phyloP scores from a whole-genome alignment of 37 sponge, comb jelly and placozoan genomes.

The Beroe ovata region DNA sequence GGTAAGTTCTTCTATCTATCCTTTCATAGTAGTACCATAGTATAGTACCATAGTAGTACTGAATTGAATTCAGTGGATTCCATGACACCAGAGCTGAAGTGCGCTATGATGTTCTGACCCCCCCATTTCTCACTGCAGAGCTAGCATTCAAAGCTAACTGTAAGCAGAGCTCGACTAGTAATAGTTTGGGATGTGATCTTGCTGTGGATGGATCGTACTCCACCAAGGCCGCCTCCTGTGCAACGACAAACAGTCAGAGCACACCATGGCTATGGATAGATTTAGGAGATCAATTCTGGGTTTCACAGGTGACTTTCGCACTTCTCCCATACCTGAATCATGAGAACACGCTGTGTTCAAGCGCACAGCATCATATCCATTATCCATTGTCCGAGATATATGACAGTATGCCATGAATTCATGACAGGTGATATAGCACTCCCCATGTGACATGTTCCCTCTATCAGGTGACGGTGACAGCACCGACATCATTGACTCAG shows the following conservation, averaged over 20 bases:
- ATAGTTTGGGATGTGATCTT: neutral
- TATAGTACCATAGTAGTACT: too few relatives aligned
- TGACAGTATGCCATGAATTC: too few relatives aligned
- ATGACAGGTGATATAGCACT: too few relatives aligned
- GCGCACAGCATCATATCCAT: neutral
- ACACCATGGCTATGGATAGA: slow-evolving; percentile 45
- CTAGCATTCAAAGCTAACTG: slow-evolving; percentile 21
- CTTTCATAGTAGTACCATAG: too few relatives aligned
- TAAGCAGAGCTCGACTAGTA: neutral
- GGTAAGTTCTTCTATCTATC: neutral
- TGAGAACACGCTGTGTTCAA: neutral
- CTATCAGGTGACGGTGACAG: slow-evolving; percentile 20
- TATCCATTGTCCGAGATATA: neutral
- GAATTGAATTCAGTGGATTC: too few relatives aligned
- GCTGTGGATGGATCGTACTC: slow-evolving; percentile 19
- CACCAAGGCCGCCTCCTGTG: neutral
- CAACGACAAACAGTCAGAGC: slow-evolving; percentile 12
- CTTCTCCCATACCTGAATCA: neutral
- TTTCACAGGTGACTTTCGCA: slow-evolving; percentile 14
- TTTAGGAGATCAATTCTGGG: slow-evolving; percentile 13
- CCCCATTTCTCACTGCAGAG: neutral
- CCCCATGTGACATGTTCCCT: too few relatives aligned
- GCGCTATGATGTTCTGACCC: too few relatives aligned
- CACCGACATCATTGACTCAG: neutral
- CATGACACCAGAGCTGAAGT: too few relatives aligned